Conservation (phyloP, 2,888 invertebrate species). For the Leptinotarsa peninsularis region DNA sequence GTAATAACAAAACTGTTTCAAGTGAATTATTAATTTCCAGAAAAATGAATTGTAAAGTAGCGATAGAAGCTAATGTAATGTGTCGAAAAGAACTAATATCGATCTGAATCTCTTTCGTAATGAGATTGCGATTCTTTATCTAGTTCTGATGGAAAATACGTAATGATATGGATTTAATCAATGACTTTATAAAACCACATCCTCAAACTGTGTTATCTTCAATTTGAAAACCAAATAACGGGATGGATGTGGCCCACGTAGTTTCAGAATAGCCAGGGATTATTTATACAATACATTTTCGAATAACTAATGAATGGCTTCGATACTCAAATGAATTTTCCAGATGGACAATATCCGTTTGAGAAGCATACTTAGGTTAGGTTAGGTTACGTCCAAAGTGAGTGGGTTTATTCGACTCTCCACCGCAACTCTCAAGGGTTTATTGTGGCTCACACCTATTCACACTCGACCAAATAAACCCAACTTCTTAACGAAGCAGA, state of each 20-base stretch:
- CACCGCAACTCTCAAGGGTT: too few relatives aligned
- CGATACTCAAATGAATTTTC: too few relatives aligned
- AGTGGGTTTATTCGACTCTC: too few relatives aligned
- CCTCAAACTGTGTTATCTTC: not conserved
- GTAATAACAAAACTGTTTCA: too few relatives aligned
- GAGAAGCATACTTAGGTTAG: too few relatives aligned
- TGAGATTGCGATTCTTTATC: not conserved
- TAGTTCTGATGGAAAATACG: not conserved
- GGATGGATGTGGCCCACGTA: slow-evolving; percentile 2
- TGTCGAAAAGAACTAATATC: not conserved
- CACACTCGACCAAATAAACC: too few relatives aligned
- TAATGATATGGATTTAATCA: not conserved
- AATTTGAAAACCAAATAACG: not conserved
- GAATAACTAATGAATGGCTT: not conserved
- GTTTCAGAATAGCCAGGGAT: not conserved
- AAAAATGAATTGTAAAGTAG: too few relatives aligned
- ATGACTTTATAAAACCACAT: not conserved
- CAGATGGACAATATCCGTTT: too few relatives aligned
- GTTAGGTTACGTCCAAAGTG: too few relatives aligned
- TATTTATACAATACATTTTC: not conserved
- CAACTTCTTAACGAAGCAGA: too few relatives aligned
- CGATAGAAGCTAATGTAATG: not conserved
- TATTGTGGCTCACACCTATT: too few relatives aligned
- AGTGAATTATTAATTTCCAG: too few relatives aligned
- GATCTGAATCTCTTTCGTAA: not conserved